A percentile compares a stretch with the other conserved stretches of the same genome.
These are phyloP conservation scores for Neodiprion pinetum DNA, from an alignment of 1,140 invertebrate species.

Conservation along the genomic window DNA sequence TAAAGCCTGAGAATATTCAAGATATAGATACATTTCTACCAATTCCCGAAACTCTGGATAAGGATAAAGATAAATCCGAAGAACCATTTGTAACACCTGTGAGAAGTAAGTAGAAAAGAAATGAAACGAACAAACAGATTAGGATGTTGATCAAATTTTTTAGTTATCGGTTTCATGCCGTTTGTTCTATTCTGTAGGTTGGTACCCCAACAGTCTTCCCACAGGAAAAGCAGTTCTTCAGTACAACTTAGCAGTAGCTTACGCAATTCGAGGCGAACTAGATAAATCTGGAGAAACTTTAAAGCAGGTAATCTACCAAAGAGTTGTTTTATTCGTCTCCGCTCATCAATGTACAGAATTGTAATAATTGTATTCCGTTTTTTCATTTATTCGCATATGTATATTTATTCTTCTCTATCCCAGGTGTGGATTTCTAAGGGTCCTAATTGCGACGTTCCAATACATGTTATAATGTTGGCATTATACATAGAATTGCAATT, in stretches of 20 bases:
- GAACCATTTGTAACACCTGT: constrained; percentile 49
- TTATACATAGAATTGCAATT: constrained; percentile 77
- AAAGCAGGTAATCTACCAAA: constrained; percentile 61
- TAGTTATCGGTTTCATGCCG: constrained; percentile 22
- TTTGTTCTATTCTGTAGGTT: constrained; percentile 56
- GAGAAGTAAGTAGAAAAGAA: constrained; percentile 45
- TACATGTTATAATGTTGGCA: constrained; percentile 75
- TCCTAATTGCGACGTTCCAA: constrained; percentile 69
- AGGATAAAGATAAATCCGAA: constrained; percentile 49
- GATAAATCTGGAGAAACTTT: constrained; percentile 76
- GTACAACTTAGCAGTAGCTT: constrained; percentile 82
- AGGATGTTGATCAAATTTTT: constrained; percentile 10
- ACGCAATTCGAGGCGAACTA: constrained; percentile 78
- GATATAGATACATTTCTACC: constrained; percentile 63
- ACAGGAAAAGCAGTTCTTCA: constrained; percentile 74
- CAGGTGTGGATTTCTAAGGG: constrained; percentile 68
- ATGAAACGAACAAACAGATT: too few species aligned
- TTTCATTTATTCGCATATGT: too few species aligned
- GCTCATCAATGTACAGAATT: neutral
- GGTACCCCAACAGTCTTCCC: constrained; percentile 73
- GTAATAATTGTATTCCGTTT: too few species aligned
- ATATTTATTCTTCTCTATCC: too few species aligned
- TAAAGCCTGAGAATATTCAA: constrained; percentile 80
- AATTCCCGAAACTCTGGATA: constrained; percentile 48
- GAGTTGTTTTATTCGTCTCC: constrained; percentile 19